Percentiles rank a stretch among this genome's conserved stretches.
Conservation (phyloP, 2,888 invertebrate species). For the Chloroclysta siterata region DNA sequence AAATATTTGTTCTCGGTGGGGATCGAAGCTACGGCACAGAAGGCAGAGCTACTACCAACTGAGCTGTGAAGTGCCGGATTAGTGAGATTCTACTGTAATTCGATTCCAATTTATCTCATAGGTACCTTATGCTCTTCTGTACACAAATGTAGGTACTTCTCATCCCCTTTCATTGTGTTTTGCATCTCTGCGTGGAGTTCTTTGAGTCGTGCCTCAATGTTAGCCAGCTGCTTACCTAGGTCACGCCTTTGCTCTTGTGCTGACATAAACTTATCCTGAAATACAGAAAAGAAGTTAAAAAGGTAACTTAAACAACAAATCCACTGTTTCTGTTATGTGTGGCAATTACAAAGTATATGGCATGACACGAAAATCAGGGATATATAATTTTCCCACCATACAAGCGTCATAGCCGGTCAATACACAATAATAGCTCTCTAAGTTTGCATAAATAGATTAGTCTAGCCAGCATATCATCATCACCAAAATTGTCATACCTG, state of each 20-base stretch:
- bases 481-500: slow-evolving; percentile 55
- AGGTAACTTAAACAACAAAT: background rate
- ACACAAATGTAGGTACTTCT: slow-evolving; percentile 89
- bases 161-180: slow-evolving; percentile 90
- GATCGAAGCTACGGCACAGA: no score
- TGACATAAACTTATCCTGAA: slow-evolving; percentile 86
- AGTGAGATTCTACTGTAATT: no score
- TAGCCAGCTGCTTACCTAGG: slow-evolving; percentile 85
- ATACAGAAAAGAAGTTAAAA: slow-evolving; percentile 1
- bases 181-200: slow-evolving; percentile 91
- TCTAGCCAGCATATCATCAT: background rate
- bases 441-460: background rate
- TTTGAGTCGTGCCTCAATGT: slow-evolving; percentile 87
- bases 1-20: no score
- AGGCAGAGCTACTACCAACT: no score
- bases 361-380: no score
- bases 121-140: slow-evolving; percentile 88
- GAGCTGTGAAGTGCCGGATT: no score
- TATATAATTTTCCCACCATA: background rate
- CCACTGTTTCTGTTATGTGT: background rate
- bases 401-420: background rate
- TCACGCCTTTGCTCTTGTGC: slow-evolving; percentile 88
- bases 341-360: background rate
- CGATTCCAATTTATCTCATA: no score
- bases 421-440: background rate